Conservation (phyloP, 2,888 invertebrate genomes). For the Tanytarsus gracilentus region DNA sequence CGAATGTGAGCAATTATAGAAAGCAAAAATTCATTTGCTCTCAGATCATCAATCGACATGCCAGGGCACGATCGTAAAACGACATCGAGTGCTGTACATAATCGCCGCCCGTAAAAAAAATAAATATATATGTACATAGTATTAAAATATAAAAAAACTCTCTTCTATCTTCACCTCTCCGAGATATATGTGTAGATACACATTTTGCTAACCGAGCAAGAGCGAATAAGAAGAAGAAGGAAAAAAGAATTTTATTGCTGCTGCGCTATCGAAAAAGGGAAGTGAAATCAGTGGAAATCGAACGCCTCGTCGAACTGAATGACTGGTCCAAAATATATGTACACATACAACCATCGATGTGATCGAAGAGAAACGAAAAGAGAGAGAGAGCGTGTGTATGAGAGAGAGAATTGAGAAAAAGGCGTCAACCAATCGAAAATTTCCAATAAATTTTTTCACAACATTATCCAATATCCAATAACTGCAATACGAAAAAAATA, state of each 20-base stretch:
- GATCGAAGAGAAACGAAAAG: not conserved
- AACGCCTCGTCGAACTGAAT: constrained; percentile 26
- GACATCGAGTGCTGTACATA: constrained; percentile 14
- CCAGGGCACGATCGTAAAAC: constrained; percentile 21
- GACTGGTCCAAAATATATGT: constrained; percentile 16
- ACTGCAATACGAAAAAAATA: no score
- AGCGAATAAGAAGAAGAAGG: not conserved
- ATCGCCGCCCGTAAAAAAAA: no score
- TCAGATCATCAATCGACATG: constrained; percentile 6
- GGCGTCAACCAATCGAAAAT: constrained; percentile 28
- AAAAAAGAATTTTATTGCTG: constrained; percentile 19
- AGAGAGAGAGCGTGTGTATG: constrained; percentile 1
- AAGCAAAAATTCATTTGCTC: not conserved
- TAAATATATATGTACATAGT: not conserved
- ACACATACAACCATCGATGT: not conserved
- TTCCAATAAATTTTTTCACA: constrained; percentile 27
- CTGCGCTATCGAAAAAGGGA: constrained; percentile 19
- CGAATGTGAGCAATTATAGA: not conserved
- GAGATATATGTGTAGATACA: not conserved
- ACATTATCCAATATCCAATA: no score
- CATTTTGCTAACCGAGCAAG: not conserved
- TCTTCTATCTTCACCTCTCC: not conserved
- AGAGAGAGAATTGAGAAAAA: constrained; percentile 4
- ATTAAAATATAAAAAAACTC: not conserved
- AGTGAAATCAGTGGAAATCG: constrained; percentile 19